phyloP scores from a whole-genome alignment of 2,797 vertebrate genomes.

The Coreius guichenoti region DNA sequence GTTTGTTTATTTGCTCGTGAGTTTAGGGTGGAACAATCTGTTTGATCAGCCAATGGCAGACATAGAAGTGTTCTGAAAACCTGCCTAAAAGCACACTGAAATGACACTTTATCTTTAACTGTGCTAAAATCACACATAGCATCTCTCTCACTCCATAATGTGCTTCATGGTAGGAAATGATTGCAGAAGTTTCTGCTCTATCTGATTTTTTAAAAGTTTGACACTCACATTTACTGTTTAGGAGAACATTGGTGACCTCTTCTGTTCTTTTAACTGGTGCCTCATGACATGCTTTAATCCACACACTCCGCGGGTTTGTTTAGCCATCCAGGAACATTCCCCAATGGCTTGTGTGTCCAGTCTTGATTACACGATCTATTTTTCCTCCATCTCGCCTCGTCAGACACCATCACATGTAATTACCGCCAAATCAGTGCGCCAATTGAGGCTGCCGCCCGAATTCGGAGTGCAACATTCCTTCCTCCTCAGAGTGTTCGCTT shows the following conservation, averaged over 20 bases:
- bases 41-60: no score
- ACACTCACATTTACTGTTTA: neutral
- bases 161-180: neutral
- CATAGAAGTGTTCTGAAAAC: neutral
- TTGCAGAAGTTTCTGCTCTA: neutral
- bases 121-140: neutral
- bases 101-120: neutral
- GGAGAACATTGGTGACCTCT: neutral
- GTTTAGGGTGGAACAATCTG: no score
- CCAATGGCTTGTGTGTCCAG: neutral
- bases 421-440: conserved; percentile 50
- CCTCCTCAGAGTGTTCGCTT: conserved; percentile 8
- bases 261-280: neutral
- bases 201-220: neutral
- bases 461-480: conserved; percentile 16
- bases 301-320: conserved; percentile 62
- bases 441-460: conserved; percentile 25
- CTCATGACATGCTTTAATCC: conserved; percentile 53
- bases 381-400: conserved; percentile 9
- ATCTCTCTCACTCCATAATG: neutral
- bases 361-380: neutral
- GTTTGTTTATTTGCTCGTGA: no score
- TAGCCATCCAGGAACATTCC: conserved; percentile 47
- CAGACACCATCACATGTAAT: conserved; percentile 53
- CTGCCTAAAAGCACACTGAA: neutral